Evolutionary conservation across 2,888 invertebrate species (phyloP), one percentile per base, ranked within the genome.

Genomic region (Lydus trimaculatus): DNA sequence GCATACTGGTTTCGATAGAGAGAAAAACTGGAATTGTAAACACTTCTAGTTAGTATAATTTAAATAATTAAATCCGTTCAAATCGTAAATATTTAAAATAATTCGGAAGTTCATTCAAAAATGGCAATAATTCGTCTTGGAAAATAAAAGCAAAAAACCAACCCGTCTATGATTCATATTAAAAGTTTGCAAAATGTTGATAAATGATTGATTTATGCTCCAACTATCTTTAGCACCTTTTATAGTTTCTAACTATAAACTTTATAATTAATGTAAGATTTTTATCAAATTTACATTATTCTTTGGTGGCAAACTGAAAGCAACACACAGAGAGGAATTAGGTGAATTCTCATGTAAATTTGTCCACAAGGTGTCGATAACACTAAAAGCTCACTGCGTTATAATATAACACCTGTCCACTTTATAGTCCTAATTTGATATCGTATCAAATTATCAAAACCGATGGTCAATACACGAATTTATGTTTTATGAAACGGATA

Each of bases 281-380:
- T 0, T 52, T 52, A 52, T 52, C 52, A 4, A 25, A 6, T 13
- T 5, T 25, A 52, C 13, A 25, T 23, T 9, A 1, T 48, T 48
- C n/a, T 17, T 8, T 17, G 36, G 36, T 36, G 36, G 3, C 11
- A 36, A 43, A n/a, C 17, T 43, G 43, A 6, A 43, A 17, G n/a
- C n/a, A n/a, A 33, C 5, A 33, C 33, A 33, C 33, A 33, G 3
- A 8, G 11, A 36, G 1, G 48, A 48, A 48, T 48, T 48, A 48
- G 48, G 48, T 48, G 20, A 20, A 48, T 20, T 48, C 9, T 48
- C 3, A 52, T 52, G 52, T 9, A 52, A 52, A 52, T 52, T n/a
- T 52, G 52, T 23, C 52, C 52, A 52, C 52, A 52, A 25, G 52
- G 52, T 52, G 52, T 52, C 52, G 23, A 52, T 52, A 52, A 52